Conservation (phyloP, 2,888 invertebrate species). For the Schizaphis graminum region DNA sequence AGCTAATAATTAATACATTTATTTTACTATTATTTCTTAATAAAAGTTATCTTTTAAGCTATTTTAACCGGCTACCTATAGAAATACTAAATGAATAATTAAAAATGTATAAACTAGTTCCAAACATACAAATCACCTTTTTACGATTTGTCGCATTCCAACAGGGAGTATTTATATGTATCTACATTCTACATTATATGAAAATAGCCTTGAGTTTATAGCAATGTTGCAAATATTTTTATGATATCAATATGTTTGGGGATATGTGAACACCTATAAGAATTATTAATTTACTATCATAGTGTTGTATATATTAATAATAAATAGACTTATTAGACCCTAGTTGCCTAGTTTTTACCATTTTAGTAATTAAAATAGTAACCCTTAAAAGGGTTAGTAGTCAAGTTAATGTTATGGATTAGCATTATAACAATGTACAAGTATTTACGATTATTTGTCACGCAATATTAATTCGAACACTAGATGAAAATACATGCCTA, state of each 20-base stretch:
- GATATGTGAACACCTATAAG: neutral
- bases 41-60: too few species aligned
- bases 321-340: neutral
- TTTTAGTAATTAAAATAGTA: neutral
- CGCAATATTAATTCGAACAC: neutral
- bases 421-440: neutral
- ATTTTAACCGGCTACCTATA: too few species aligned
- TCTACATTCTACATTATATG: neutral
- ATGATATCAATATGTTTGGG: neutral
- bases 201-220: neutral
- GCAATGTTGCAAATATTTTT: neutral
- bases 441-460: neutral
- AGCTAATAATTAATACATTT: too few species aligned
- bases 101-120: too few species aligned
- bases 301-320: neutral
- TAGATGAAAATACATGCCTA: neutral
- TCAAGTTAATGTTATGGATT: neutral
- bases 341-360: neutral
- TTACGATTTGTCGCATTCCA: neutral
- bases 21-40: too few species aligned
- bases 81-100: too few species aligned
- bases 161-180: neutral
- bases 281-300: neutral
- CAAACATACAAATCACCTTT: neutral
- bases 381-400: neutral